phyloP scores from a whole-genome alignment of 2,888 invertebrate genomes.

The Nomada ruficornis region DNA sequence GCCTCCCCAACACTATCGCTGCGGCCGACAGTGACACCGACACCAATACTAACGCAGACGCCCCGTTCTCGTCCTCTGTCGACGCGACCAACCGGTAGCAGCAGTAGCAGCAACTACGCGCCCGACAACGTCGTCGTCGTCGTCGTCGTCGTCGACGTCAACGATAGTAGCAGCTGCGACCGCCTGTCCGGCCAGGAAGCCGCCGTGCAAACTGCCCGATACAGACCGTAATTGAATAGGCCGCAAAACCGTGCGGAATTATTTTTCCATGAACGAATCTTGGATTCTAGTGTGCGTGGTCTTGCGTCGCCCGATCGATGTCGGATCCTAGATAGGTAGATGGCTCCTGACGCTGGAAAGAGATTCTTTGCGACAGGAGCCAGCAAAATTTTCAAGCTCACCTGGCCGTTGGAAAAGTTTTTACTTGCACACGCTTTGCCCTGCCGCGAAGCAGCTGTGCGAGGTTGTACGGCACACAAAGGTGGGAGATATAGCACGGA shows the following conservation, averaged over 20 bases:
- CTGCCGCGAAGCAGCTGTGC: no score
- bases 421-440: no score
- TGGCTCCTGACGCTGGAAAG: background rate
- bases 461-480: background rate
- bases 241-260: constrained; percentile 62
- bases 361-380: no score
- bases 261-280: constrained; percentile 46
- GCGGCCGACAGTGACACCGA: constrained; percentile 11
- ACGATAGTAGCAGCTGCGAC: constrained; percentile 66
- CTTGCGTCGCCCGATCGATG: constrained; percentile 46
- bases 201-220: constrained; percentile 59
- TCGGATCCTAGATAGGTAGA: constrained; percentile 19
- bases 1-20: constrained; percentile 30
- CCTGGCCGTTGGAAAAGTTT: background rate
- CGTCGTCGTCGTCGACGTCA: constrained; percentile 53
- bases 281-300: constrained; percentile 6
- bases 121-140: constrained; percentile 49
- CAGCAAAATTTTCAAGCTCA: no score
- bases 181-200: constrained; percentile 65
- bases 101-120: constrained; percentile 53
- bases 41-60: constrained; percentile 23
- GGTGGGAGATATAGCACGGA: background rate
- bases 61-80: background rate
- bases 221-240: constrained; percentile 67
- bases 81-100: constrained; percentile 47